A percentile compares a stretch with the other conserved stretches of the same genome.
These are phyloP conservation scores for Calyptomena viridis DNA, from an alignment of 2,113 vertebrate species.

Conservation along the genomic window DNA sequence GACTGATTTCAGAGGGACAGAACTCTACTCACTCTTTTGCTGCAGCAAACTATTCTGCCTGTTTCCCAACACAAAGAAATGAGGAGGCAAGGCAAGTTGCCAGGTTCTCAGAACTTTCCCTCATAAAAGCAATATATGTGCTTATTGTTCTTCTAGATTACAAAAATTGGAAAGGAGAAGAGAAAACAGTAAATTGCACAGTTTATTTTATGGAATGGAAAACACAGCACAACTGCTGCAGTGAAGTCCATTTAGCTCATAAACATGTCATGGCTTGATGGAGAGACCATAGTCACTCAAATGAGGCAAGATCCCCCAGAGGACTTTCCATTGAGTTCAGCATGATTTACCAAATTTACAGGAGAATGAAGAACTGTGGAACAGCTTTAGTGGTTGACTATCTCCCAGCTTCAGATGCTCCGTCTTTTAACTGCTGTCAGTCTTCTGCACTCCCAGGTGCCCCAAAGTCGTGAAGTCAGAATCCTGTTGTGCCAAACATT, in stretches of 20 bases:
- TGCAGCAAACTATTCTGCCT: background rate
- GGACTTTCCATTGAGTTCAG: background rate
- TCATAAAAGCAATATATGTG: slow-evolving; percentile 42
- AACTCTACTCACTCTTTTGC: background rate
- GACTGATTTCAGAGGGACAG: background rate
- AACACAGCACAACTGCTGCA: background rate
- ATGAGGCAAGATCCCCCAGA: slow-evolving; percentile 14
- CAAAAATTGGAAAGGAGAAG: slow-evolving; percentile 25
- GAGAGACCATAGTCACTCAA: background rate
- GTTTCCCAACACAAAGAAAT: background rate
- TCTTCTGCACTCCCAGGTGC: background rate
- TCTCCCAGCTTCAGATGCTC: background rate
- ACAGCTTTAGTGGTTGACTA: background rate
- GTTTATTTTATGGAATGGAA: slow-evolving; percentile 31
- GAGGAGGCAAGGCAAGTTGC: background rate
- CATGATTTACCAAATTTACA: background rate
- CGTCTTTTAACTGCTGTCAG: background rate
- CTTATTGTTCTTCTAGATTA: slow-evolving; percentile 34
- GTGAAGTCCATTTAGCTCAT: background rate
- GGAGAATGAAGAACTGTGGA: background rate
- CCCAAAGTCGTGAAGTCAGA: background rate
- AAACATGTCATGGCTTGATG: slow-evolving; percentile 4
- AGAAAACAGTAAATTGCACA: slow-evolving; percentile 4
- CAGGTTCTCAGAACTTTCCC: slow-evolving; percentile 12
- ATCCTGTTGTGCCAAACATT: background rate